Conservation (phyloP, 2,113 vertebrate genomes). For the Catharus minimus region DNA sequence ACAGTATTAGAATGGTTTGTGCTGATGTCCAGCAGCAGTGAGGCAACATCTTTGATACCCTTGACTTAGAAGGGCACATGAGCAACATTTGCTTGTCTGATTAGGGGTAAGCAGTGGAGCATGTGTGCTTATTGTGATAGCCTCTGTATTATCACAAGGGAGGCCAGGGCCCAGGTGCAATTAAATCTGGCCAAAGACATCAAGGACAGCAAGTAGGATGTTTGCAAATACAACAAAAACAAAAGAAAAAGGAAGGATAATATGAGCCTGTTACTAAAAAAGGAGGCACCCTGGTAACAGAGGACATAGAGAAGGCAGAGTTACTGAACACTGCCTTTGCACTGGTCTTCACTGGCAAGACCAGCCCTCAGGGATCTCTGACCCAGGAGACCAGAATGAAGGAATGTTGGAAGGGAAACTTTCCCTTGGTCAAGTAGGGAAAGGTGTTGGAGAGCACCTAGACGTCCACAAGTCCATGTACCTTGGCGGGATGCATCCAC, state of each 20-base stretch:
- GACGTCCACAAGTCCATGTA: not conserved
- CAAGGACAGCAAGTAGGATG: not conserved
- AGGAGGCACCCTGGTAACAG: not conserved
- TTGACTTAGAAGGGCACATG: not conserved
- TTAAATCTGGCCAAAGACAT: not conserved
- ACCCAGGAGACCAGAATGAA: not conserved
- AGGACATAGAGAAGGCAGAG: fast-evolving
- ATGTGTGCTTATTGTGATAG: not conserved
- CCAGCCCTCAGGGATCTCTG: not conserved
- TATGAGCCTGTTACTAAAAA: not conserved
- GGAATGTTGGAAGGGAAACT: not conserved
- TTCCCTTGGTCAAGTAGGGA: not conserved
- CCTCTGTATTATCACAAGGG: not conserved
- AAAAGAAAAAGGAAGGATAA: not conserved
- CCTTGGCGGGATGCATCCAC: fast-evolving
- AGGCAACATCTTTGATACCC: not conserved
- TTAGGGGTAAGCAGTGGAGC: not conserved
- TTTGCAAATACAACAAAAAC: not conserved
- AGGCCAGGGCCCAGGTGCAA: not conserved
- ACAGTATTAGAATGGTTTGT: not conserved
- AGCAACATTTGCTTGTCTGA: not conserved
- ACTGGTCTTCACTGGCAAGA: not conserved
- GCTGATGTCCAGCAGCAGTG: not conserved
- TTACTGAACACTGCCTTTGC: not conserved
- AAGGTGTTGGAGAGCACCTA: not conserved